A percentile compares a stretch with the other conserved stretches of the same genome.
These are phyloP conservation scores for Drosophila atripex DNA, from an alignment of 2,888 invertebrate species.

Conservation along the genomic window DNA sequence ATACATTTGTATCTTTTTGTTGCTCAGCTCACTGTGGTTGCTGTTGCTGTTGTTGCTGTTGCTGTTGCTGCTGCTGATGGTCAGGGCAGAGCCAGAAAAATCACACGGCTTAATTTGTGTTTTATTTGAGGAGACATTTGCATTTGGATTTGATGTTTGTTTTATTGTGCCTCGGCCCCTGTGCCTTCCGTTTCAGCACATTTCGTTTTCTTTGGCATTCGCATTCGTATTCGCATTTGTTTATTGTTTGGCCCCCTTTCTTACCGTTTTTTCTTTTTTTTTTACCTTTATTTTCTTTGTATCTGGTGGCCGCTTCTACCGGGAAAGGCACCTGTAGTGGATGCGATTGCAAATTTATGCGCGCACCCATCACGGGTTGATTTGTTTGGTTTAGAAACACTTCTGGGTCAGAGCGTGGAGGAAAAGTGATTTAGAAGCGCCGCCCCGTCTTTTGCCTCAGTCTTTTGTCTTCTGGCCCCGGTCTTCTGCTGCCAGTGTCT, in stretches of 20 bases:
- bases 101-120: conserved; percentile 77
- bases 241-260: conserved; percentile 51
- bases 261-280: conserved; percentile 30
- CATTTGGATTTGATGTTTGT: conserved; percentile 76
- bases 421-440: conserved; percentile 67
- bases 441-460: conserved; percentile 27
- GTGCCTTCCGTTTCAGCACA: conserved; percentile 68
- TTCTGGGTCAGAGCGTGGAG: conserved; percentile 71
- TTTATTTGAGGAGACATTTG: conserved; percentile 63
- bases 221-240: conserved; percentile 8
- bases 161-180: conserved; percentile 58
- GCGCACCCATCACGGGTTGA: conserved; percentile 58
- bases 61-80: conserved; percentile 45
- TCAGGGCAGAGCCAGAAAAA: conserved; percentile 63
- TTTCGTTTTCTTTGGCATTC: conserved; percentile 67
- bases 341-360: conserved; percentile 68
- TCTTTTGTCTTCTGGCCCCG: conserved; percentile 2
- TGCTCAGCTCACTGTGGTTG: not conserved
- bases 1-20: conserved; percentile 12
- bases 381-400: conserved; percentile 66
- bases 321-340: not conserved
- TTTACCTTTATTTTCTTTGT: conserved; percentile 32
- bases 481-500: not conserved
- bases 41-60: conserved; percentile 34
- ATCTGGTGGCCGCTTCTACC: not conserved